phyloP scores from a whole-genome alignment of 2,797 vertebrate species.

The Holocentrus rufus region DNA sequence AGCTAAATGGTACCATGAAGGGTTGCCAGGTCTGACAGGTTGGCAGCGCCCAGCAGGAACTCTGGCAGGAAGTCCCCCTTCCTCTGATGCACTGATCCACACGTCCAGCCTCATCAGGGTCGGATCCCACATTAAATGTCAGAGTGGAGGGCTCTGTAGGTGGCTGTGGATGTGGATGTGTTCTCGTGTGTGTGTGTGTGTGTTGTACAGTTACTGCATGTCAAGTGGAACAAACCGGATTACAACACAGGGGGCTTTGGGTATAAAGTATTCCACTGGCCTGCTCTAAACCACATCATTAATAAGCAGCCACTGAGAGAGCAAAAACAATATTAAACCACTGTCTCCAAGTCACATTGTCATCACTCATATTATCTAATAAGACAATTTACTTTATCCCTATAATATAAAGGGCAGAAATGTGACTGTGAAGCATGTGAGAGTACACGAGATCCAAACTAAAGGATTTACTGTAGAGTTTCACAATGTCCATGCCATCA shows the following conservation, averaged over 20 bases:
- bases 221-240: conserved; percentile 54
- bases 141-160: neutral
- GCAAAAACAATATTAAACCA: conserved; percentile 32
- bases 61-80: conserved; percentile 30
- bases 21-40: conserved; percentile 39
- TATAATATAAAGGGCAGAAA: neutral
- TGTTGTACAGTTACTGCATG: conserved; percentile 27
- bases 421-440: neutral
- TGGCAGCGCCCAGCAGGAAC: conserved; percentile 26
- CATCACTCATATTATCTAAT: conserved; percentile 10
- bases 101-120: conserved; percentile 35
- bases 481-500: no score
- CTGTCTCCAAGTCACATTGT: conserved; percentile 5
- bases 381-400: neutral
- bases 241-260: conserved; percentile 32
- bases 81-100: conserved; percentile 16
- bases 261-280: neutral
- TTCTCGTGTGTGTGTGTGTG: conserved; percentile 16
- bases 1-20: conserved; percentile 11
- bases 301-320: conserved; percentile 21
- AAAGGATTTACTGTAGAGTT: no score
- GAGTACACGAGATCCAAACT: no score
- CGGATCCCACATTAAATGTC: conserved; percentile 28
- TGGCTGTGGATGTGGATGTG: neutral
- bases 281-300: conserved; percentile 32